A percentile compares a stretch with the other conserved stretches of the same genome.
phyloP scores from a whole-genome alignment of 2,888 invertebrate genomes.

The Gisinianus flammeolus region DNA sequence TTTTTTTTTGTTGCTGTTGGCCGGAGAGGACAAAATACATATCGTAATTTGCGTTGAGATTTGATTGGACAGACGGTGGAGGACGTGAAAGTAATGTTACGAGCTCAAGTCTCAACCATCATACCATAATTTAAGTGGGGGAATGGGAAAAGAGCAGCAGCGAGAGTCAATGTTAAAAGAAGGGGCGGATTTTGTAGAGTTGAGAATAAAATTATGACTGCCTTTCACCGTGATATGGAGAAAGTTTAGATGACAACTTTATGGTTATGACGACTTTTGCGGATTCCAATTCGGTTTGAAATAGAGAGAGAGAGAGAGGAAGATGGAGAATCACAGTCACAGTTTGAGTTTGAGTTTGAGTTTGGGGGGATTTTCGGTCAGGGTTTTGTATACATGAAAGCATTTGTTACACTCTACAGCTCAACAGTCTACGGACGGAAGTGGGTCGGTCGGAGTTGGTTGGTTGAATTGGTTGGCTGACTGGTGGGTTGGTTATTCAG shows the following conservation, averaged over 20 bases:
- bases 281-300: slow-evolving; percentile 23
- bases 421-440: no score
- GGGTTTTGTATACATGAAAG: slow-evolving; percentile 24
- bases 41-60: no score
- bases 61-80: no score
- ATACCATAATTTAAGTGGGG: slow-evolving; percentile 5
- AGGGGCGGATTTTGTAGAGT: slow-evolving; percentile 9
- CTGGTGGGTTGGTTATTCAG: no score
- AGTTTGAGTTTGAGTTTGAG: no score
- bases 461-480: neutral
- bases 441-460: no score
- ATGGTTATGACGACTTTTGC: slow-evolving; percentile 46
- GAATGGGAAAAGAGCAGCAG: neutral
- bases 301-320: no score
- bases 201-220: slow-evolving; percentile 47
- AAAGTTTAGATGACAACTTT: slow-evolving; percentile 50
- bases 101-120: no score
- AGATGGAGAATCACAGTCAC: no score
- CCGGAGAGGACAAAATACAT: no score
- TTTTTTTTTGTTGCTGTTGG: no score
- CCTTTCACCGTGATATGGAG: slow-evolving; percentile 43
- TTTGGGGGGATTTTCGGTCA: neutral
- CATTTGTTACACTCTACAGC: slow-evolving; percentile 41
- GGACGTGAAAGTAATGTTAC: no score
- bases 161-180: slow-evolving; percentile 3